phyloP scores from a whole-genome alignment of 2,797 vertebrate species.

The Sarcoramphus papa region DNA sequence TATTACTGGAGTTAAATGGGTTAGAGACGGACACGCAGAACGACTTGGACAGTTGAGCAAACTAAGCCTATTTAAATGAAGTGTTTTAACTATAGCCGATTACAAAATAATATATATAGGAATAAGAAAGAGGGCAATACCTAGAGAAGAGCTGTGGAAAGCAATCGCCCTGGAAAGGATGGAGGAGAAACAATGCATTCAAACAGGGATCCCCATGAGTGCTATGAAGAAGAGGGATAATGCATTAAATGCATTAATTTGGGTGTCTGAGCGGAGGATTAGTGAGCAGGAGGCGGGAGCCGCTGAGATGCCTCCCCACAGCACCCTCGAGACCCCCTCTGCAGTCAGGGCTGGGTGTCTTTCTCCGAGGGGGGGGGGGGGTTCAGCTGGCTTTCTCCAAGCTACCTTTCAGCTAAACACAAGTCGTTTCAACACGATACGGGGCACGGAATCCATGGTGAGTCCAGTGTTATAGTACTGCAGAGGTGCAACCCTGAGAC shows the following conservation, averaged over 20 bases:
- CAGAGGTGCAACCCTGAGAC: neutral
- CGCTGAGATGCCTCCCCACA: neutral
- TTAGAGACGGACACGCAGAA: neutral
- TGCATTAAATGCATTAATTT: neutral
- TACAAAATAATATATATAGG: neutral
- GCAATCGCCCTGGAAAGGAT: fast-evolving
- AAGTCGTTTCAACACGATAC: fast-evolving
- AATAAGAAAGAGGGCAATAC: too few relatives aligned
- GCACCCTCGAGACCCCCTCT: fast-evolving
- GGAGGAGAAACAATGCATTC: neutral
- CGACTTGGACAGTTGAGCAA: too few relatives aligned
- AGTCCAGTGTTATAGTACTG: too few relatives aligned
- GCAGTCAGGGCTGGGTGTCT: too few relatives aligned
- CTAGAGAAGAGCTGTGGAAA: neutral
- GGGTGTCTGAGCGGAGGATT: neutral
- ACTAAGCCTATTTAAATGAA: too few relatives aligned
- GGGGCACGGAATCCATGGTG: fast-evolving
- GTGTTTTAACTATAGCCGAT: neutral
- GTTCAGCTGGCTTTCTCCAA: neutral
- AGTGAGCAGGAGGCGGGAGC: neutral
- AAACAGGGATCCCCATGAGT: neutral
- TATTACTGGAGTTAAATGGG: too few relatives aligned
- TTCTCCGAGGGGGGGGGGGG: too few relatives aligned
- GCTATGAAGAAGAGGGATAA: neutral
- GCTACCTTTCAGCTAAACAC: neutral